These are phyloP conservation scores for Eugnorisma glareosa DNA, from an alignment of 2,888 invertebrate genomes.

Conservation along the genomic window DNA sequence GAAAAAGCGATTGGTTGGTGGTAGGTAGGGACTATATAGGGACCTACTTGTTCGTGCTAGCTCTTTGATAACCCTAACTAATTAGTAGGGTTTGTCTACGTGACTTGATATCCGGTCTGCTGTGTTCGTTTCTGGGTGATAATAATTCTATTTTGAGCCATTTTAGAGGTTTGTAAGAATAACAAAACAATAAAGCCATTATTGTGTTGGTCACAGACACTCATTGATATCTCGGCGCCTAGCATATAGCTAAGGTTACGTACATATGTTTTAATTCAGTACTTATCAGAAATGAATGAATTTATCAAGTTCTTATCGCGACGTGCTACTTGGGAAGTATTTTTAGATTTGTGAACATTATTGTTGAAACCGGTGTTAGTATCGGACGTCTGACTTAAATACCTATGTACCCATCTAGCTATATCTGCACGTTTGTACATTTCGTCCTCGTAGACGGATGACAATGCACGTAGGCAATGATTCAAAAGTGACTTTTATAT, in stretches of 20 bases:
- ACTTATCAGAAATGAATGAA: conserved; percentile 58
- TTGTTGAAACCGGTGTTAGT: conserved; percentile 25
- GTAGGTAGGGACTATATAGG: conserved; percentile 10
- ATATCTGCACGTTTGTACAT: not conserved
- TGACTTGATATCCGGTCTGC: conserved; percentile 24
- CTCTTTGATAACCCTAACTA: conserved; percentile 56
- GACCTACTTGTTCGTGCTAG: conserved; percentile 1
- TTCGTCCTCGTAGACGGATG: not conserved
- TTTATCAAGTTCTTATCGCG: conserved; percentile 54
- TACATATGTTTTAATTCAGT: conserved; percentile 29
- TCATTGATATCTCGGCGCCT: conserved; percentile 24
- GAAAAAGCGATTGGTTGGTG: conserved; percentile 25
- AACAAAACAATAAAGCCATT: conserved; percentile 19
- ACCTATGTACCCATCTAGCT: not conserved
- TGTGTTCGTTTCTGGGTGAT: conserved; percentile 13
- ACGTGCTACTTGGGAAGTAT: conserved; percentile 42
- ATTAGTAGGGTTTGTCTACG: conserved; percentile 36
- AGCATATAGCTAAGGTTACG: not conserved
- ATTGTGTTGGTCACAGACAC: conserved; percentile 7
- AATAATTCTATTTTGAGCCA: conserved; percentile 34
- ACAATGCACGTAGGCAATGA: not conserved
- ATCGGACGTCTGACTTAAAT: not conserved
- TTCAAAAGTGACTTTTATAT: not conserved
- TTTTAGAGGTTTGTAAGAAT: not conserved
- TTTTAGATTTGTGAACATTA: conserved; percentile 38